Evolutionary conservation across 2,797 vertebrate genomes (phyloP), one percentile per base, ranked within the genome.

Genomic region (Philypnodon macrostomus): DNA sequence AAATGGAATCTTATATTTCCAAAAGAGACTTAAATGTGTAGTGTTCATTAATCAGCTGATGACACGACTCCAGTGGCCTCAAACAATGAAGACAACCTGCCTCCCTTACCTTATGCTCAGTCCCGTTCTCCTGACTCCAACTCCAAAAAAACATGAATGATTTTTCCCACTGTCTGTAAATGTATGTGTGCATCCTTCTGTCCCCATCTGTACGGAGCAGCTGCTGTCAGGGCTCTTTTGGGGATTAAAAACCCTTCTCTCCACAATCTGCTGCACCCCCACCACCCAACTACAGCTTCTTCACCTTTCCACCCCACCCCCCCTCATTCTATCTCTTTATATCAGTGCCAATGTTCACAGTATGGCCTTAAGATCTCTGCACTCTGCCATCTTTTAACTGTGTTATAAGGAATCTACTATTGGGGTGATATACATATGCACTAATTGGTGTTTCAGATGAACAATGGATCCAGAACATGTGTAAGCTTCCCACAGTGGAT

Each of bases 171-270:
- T 55, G 10, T 65, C 52, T 67, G 55, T 66, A 30, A n/a, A n/a
- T n/a, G n/a, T n/a, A n/a, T n/a, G n/a, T n/a, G n/a, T n/a, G n/a
- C 52, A 68, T 76, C 73, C 35, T 50, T 71, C 53, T 54, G 36
- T 70, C 82, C n/a, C 71, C 81, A 81, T 84, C 80, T 85, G 82
- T 58, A 86, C 53, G 18, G 56, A 77, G 71, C 80, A 82, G 79
- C 81, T 85, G 78, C 78, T 57, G 66, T 74, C 73, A 72, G 56
- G 68, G 85, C 77, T 77, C 84, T 83, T 74, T 65, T 77, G 75
- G 80, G 84, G 75, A 85, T 85, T 81, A 80, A 81, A 80, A 55
- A 58, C 53, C 62, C 67, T 70, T 77, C 79, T 74, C 67, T 58
- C 58, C 70, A 75, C 75, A 75, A 69, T 81, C 80, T 81, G 74